Evolutionary conservation across 2,113 vertebrate genomes (phyloP).

Genomic region (Oenanthe melanoleuca): DNA sequence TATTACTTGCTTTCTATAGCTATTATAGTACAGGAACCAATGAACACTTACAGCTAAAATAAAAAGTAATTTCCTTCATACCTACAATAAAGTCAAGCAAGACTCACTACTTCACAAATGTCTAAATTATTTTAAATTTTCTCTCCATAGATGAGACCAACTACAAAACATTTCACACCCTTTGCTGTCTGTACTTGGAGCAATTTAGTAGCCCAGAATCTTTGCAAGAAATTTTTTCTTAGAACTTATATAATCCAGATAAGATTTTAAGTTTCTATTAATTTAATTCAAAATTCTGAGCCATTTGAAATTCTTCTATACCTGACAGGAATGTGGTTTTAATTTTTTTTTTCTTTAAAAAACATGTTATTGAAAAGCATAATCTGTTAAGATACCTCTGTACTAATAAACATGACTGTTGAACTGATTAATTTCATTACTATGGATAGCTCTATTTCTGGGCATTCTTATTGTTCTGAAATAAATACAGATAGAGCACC

Average conservation of each 20-base stretch:
- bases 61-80: neutral
- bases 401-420: neutral
- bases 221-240: neutral
- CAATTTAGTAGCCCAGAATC: neutral
- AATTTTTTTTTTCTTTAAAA: neutral
- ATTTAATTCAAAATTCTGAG: neutral
- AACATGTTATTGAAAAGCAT: neutral
- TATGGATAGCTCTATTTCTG: neutral
- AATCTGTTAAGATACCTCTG: neutral
- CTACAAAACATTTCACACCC: neutral
- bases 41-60: neutral
- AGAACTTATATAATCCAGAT: neutral
- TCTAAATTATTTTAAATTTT: neutral
- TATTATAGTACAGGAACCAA: neutral
- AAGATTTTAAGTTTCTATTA: neutral
- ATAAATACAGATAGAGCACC: neutral
- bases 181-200: neutral
- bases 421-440: neutral
- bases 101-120: neutral
- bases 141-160: neutral
- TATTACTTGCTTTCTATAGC: neutral
- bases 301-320: neutral
- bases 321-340: neutral
- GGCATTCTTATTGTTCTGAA: neutral
- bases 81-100: neutral